phyloP scores from a whole-genome alignment of 2,113 vertebrate genomes.

The Labrus mixtus region DNA sequence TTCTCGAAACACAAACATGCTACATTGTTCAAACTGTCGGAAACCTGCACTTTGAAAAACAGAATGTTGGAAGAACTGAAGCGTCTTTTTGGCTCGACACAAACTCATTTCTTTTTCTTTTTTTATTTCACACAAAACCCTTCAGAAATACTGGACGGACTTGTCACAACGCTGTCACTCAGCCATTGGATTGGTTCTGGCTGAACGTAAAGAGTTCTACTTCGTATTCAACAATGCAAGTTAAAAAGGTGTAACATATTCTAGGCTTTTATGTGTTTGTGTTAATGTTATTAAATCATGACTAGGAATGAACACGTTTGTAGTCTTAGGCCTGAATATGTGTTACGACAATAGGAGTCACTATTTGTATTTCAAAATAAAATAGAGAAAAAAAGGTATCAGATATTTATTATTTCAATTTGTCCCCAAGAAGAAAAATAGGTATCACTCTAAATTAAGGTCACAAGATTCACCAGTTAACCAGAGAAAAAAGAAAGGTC shows the following conservation, averaged over 20 bases:
- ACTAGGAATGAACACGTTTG: constrained; percentile 72
- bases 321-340: constrained; percentile 61
- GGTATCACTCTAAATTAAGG: no score
- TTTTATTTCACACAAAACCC: constrained; percentile 65
- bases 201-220: constrained; percentile 72
- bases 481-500: no score
- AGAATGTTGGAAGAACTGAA: not conserved
- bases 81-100: no score
- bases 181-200: constrained; percentile 62
- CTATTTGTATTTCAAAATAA: constrained; percentile 56
- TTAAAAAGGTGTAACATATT: constrained; percentile 64
- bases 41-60: not conserved
- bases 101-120: no score
- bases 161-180: constrained; percentile 77
- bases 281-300: constrained; percentile 75
- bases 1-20: not conserved
- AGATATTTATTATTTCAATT: no score
- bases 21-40: not conserved
- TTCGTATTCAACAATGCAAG: constrained; percentile 80
- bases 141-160: constrained; percentile 68
- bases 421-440: no score
- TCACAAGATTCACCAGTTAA: no score
- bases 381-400: no score
- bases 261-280: constrained; percentile 76
- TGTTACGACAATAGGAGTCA: constrained; percentile 65